Evolutionary conservation across 2,113 vertebrate genomes (phyloP), one percentile per base, ranked within the genome.

Genomic region (Fregata magnificens): DNA sequence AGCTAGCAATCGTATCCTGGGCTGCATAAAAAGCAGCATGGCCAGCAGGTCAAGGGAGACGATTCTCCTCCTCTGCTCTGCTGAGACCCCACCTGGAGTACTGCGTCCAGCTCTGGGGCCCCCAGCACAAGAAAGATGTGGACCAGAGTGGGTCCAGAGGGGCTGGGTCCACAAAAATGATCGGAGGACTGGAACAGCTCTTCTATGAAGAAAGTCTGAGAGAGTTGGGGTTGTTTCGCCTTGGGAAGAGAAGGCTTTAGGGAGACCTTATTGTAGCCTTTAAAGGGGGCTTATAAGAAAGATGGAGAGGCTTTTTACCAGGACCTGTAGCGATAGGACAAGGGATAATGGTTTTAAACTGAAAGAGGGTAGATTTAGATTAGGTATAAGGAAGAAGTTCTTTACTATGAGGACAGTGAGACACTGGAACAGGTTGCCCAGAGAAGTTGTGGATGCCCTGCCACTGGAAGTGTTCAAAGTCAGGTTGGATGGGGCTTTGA

Each of bases 401-500:
- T 28, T 53, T 4, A 5, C 10, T 34, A 1, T 5, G 11, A 58
- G 49, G 21, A 1, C 36, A 47, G 13, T 2, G 13, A 59, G 32
- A 2, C 2, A 3, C 5, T 40, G 63, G 13, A 4, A 59, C 16
- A 10, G 44, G 49, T 4, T 81, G 25, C 7, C 29, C 19, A 38
- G 34, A 55, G n/a, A 0, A 42, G 16, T 2, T 74, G 74, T 12
- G 55, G 78, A 3, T 90, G 36, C 7, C 6, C 9, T 17, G 55
- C 29, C 58, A 11, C 7, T 86, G 29, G 66, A 0, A 49, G 9
- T 16, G 29, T 1, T 62, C 34, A 17, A 70, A 3, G 16, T 1
- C 70, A 76, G 36, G 42, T 0, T 56, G 70, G 58, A 47, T 0
- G 0, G 7, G 18, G 8, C 1, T 71, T 13, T 29, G 44, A 83